Evolutionary conservation across 2,888 invertebrate genomes (phyloP), one percentile per base, ranked within the genome.

Genomic region (Pandemis cinnamomeana): DNA sequence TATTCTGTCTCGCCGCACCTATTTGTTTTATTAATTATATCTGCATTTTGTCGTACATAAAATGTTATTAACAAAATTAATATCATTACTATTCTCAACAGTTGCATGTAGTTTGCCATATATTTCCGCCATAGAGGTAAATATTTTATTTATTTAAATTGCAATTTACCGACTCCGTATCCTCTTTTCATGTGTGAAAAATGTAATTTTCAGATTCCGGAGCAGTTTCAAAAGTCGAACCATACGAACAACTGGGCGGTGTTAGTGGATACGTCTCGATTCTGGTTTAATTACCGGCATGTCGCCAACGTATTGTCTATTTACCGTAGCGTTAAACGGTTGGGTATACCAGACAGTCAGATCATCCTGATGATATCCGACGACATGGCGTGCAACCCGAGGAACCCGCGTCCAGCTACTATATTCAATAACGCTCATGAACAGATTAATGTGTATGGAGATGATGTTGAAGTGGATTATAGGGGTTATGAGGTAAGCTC

Each of bases 161-260:
- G 8, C 27, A 27, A 44, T 20, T 27, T 8, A 11, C n/a, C 6
- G 53, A 11, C 53, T 13, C 13, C 55, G 36, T 58, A 8, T 42
- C n/a, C 53, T 55, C 2, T 67, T 60, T 67, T 75, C 51, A 72
- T 44, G 15, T 8, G 36, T 71, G 53, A 60, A 62, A 15, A 10
- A 53, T 64, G 61, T 27, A 60, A 75, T 20, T 79, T 86, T 79
- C 76, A 94, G 94, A 91, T 95, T 79, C 94, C 95, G 51, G 93
- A 95, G 77, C 83, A 91, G 71, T 95, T 96, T 79, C 91, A 91
- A 64, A 95, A 95, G 85, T 96, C 95, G 0, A 96, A 96, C 44
- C 99, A 99, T 87, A 99, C 99, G 0, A 99, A 99, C 87, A 99
- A 99, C 90, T 99, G 99, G 99, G 99, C 99, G 0, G 99, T 99